Evolutionary conservation across 2,797 vertebrate species (phyloP), one percentile per base, ranked within the genome.

Genomic region (Thamnophis elegans): DNA sequence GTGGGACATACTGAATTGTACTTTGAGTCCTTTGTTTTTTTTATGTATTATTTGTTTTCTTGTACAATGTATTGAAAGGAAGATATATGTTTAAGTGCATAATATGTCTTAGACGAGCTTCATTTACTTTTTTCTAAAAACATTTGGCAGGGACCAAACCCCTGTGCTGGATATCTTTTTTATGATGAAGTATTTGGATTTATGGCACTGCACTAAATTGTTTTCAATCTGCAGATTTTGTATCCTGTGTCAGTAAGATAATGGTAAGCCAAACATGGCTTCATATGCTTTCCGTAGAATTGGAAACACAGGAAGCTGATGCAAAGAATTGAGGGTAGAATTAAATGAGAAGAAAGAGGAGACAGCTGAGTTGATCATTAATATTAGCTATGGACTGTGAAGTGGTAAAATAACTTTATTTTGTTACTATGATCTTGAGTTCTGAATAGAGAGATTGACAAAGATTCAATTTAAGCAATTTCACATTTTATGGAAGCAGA

Each of bases 31-130:
- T 54, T 73, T 55, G 62, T 73, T 85, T 78, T 85, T 78, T 22
- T 73, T 93, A 54, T 56, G 28, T 16, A 56, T 93, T 93, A 54
- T 88, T 85, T 56, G 28, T 55, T 89, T 87, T 90, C 20, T 60
- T 60, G 10, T 82, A 54, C 56, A 60, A 82, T 62, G 42, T 88
- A 59, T 54, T 88, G 88, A 32, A 90, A 88, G 14, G 62, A 88
- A 78, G 54, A 73, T 56, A 53, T 59, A 78, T n/a, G 32, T 56
- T 90, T 53, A 90, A 68, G 16, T 59, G 42, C 59, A 60, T 78
- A 26, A 14, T 28, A 87, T 32, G 51, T 88, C 85, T 14, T 53
- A 59, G 62, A 87, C 22, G 22, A 36, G 16, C 78, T 87, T 62
- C 18, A n/a, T 90, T 53, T 51, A 78, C 47, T 88, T 73, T 92